These are phyloP conservation scores for Cheilosia urbana DNA, from an alignment of 2,888 invertebrate genomes.

Conservation along the genomic window DNA sequence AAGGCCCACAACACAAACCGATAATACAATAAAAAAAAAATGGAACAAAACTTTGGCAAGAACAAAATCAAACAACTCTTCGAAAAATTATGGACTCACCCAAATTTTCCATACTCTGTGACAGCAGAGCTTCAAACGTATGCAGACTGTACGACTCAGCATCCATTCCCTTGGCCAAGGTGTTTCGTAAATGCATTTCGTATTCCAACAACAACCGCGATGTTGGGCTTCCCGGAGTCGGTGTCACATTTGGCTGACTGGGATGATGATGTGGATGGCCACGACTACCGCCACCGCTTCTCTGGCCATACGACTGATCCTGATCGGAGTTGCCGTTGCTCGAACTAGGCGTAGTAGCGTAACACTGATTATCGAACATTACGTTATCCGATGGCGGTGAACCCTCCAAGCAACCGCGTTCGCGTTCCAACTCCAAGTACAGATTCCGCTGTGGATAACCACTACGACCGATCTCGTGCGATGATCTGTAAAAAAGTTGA, in stretches of 20 bases:
- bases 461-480: constrained; percentile 89
- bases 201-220: constrained; percentile 94
- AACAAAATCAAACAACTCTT: not conserved
- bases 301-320: constrained; percentile 88
- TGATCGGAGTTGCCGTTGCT: constrained; percentile 96
- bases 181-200: constrained; percentile 96
- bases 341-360: constrained; percentile 96
- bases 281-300: constrained; percentile 79
- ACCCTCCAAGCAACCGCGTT: constrained; percentile 85
- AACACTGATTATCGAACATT: constrained; percentile 97
- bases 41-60: not conserved
- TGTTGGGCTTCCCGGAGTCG: constrained; percentile 93
- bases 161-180: constrained; percentile 96
- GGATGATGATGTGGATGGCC: constrained; percentile 88
- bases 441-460: constrained; percentile 89
- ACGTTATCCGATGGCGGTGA: constrained; percentile 97
- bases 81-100: constrained; percentile 85
- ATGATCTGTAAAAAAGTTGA: constrained; percentile 85
- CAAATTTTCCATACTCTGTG: constrained; percentile 97
- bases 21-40: constrained; percentile 1
- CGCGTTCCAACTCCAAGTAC: constrained; percentile 92
- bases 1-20: constrained; percentile 28
- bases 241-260: constrained; percentile 88
- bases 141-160: constrained; percentile 97
- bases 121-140: constrained; percentile 95